These are phyloP conservation scores for Cebidichthys violaceus DNA, from an alignment of 2,113 vertebrate genomes.

Conservation along the genomic window DNA sequence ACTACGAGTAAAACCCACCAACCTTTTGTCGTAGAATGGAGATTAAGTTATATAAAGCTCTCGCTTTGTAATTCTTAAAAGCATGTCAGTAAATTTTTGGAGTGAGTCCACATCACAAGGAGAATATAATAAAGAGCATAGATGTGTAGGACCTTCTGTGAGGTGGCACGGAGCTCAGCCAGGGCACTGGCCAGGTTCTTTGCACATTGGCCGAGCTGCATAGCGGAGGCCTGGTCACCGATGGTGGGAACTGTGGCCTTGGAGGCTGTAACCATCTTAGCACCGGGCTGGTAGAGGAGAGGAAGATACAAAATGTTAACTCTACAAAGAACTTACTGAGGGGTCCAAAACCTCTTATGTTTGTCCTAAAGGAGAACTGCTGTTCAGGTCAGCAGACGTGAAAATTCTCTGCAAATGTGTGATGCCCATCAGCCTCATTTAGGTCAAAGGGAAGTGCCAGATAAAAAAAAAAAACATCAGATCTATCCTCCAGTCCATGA, in stretches of 20 bases:
- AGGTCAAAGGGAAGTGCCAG: background rate
- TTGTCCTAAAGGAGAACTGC: background rate
- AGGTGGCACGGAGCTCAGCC: constrained; percentile 92
- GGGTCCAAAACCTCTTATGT: background rate
- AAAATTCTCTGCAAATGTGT: no score
- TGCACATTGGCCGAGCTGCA: constrained; percentile 98
- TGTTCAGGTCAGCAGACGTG: no score
- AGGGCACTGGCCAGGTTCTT: constrained; percentile 94
- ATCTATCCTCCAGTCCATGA: background rate
- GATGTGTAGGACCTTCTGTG: constrained; percentile 90
- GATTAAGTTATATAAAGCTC: background rate
- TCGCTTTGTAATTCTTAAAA: background rate
- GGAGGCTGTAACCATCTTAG: constrained; percentile 96
- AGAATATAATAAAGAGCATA: background rate
- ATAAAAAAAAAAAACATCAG: background rate
- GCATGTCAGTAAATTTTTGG: background rate
- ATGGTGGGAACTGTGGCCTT: constrained; percentile 95
- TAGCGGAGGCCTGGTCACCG: constrained; percentile 93
- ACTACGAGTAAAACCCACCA: background rate
- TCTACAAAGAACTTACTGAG: background rate
- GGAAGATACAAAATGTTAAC: background rate
- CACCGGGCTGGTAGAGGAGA: constrained; percentile 87
- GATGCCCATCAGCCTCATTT: no score
- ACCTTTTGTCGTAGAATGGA: background rate
- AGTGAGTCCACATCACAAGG: background rate